phyloP scores from a whole-genome alignment of 2,888 invertebrate genomes.

The Drosophila sordidula region DNA sequence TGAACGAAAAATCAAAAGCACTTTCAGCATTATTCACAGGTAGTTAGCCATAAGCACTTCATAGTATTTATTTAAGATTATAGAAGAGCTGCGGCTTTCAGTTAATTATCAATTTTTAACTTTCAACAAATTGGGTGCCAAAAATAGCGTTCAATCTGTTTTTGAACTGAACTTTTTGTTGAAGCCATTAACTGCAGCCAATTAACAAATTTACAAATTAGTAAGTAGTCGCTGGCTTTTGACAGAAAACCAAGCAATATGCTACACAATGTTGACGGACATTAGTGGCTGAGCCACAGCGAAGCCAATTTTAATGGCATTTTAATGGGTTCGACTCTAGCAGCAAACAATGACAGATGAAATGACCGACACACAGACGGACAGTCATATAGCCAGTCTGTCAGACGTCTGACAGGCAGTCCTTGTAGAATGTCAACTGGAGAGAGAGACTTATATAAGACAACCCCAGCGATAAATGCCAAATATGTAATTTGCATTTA shows the following conservation, averaged over 20 bases:
- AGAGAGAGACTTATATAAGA: conserved; percentile 11
- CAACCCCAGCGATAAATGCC: conserved; percentile 47
- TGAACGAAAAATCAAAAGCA: conserved; percentile 4
- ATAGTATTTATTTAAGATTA: not conserved
- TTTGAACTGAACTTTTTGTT: conserved; percentile 28
- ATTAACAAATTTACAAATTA: conserved; percentile 42
- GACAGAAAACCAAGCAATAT: conserved; percentile 27
- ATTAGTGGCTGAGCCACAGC: conserved; percentile 39
- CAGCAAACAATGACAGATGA: conserved; percentile 30
- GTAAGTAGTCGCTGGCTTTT: conserved; percentile 20
- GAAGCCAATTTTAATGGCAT: conserved; percentile 68
- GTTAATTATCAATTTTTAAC: conserved; percentile 8
- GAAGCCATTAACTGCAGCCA: conserved; percentile 22
- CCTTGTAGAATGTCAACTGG: not conserved
- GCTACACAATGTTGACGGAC: conserved; percentile 47
- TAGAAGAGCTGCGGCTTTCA: not conserved
- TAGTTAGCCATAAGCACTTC: not conserved
- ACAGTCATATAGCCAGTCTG: not conserved
- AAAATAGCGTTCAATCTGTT: conserved; percentile 27
- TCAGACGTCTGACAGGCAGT: conserved; percentile 1
- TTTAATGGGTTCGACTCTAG: conserved; percentile 62
- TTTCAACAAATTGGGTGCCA: conserved; percentile 12
- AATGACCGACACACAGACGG: conserved; percentile 11
- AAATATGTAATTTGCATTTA: conserved; percentile 78
- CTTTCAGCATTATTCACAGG: conserved; percentile 1